Evolutionary conservation across 2,888 invertebrate genomes (phyloP).

Genomic region (Caenorhabditis auriculariae): DNA sequence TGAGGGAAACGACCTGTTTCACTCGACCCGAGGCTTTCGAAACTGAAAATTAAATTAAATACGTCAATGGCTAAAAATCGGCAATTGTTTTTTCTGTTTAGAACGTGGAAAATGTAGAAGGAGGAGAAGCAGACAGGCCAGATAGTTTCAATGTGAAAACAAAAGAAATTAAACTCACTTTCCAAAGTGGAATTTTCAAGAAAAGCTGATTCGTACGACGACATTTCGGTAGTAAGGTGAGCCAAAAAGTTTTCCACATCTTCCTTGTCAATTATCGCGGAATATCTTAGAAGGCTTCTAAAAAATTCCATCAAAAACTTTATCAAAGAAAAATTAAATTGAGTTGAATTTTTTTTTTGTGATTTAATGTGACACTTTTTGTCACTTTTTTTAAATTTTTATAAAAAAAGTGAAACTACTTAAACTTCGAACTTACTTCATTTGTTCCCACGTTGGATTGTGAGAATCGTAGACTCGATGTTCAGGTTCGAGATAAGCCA

Average conservation of each 20-base stretch:
- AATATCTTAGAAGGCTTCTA: conserved; percentile 28
- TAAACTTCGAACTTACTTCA: conserved; percentile 18
- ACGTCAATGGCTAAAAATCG: too few species aligned
- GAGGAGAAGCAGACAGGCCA: not conserved
- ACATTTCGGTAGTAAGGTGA: conserved; percentile 28
- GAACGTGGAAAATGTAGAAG: not conserved
- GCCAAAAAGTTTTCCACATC: conserved; percentile 33
- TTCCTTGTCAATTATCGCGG: conserved; percentile 38
- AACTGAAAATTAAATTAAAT: conserved; percentile 31
- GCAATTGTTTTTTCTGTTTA: not conserved
- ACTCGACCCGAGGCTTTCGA: conserved; percentile 23
- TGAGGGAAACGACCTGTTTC: conserved; percentile 60
- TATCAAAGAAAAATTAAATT: too few species aligned
- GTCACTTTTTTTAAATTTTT: too few species aligned
- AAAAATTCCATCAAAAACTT: too few species aligned
- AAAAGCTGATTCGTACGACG: conserved; percentile 29
- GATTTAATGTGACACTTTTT: too few species aligned
- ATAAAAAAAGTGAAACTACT: not conserved
- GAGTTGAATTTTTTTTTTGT: too few species aligned
- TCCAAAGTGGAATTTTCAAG: conserved; percentile 21
- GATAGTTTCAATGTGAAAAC: not conserved
- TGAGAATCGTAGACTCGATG: conserved; percentile 1
- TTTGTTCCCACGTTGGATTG: conserved; percentile 17
- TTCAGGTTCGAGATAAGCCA: conserved; percentile 11
- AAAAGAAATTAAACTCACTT: conserved; percentile 9